Base-by-base conservation (phyloP, 2,888 invertebrate species). In the Pheosia tremula region DNA sequence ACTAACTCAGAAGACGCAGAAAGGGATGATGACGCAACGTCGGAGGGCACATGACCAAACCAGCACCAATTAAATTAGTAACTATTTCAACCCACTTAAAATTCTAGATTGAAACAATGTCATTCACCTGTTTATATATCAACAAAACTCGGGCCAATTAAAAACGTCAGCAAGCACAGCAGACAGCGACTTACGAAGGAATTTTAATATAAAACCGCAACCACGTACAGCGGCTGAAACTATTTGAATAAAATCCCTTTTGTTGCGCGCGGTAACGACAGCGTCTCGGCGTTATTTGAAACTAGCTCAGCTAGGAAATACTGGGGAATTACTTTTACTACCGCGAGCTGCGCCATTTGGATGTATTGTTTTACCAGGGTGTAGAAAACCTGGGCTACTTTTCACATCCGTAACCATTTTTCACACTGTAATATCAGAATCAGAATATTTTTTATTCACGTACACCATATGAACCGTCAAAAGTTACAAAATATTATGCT, bases 191-290 rank as follows among this genome's bases (percentile, higher is more conserved):
- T 50, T 67, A n/a, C 67, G 57, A 66, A 68, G 65, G 75, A 75
- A 74, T 74, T 74, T 74, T 76, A 75, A 75, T 74, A 75, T 73
- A 73, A 73, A 69, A 59, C 69, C 59, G 56, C 56, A 61, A 55
- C 62, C 66, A 24, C 50, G 50, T 24, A 24, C 24, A 50, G 63
- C 66, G 67, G 72, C 72, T 63, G 67, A 66, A 79, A 78, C 80
- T 80, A 83, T 83, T 82, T 80, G 76, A 82, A 82, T 83, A 81
- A 81, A 83, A 81, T 77, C 74, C 69, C 74, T 77, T 77, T 75
- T 24, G 13, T 24, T 24, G 70, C 68, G 58, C 59, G 58, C 50
- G 65, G 68, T 73, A 71, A 75, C 74, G 74, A 73, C 76, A 67
- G 53, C 70, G 72, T 63, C 69, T 58, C 24, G 24, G 50, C 63